Percentiles rank a stretch among this genome's conserved stretches.
Evolutionary conservation across 2,797 vertebrate genomes (phyloP).

Genomic region (Euphonia xanthogaster): DNA sequence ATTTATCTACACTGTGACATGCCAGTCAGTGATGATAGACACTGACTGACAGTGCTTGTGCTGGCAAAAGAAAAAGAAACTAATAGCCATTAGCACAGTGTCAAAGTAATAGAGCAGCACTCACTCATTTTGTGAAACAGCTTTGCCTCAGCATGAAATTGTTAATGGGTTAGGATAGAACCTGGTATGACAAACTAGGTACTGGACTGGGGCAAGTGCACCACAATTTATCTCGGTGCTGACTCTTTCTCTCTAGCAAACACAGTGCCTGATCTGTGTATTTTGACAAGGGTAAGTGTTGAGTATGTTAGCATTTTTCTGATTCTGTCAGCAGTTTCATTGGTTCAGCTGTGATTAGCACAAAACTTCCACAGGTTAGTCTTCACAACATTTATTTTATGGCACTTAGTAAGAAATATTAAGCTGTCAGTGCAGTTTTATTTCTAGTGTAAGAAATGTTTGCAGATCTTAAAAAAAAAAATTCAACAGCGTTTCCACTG

Average conservation of each 20-base stretch:
- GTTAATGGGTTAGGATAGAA: neutral
- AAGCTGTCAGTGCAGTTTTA: neutral
- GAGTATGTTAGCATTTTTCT: neutral
- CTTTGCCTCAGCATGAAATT: neutral
- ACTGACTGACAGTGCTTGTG: neutral
- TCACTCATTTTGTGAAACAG: neutral
- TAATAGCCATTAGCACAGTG: neutral
- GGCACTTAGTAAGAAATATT: neutral
- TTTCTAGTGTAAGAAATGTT: neutral
- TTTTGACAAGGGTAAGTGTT: neutral
- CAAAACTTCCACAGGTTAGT: neutral
- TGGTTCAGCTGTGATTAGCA: neutral
- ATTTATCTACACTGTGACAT: neutral
- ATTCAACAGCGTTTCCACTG: neutral
- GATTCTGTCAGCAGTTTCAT: neutral
- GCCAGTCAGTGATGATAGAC: neutral
- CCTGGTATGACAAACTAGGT: neutral
- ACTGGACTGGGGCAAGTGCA: neutral
- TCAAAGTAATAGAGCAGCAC: neutral
- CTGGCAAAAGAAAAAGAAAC: neutral
- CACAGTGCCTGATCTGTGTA: fast-evolving
- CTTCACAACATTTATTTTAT: neutral
- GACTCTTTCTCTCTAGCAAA: neutral
- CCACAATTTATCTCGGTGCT: neutral
- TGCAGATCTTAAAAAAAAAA: neutral